Evolutionary conservation across 2,888 invertebrate genomes (phyloP).

Genomic region (Neuroscelio doddi): DNA sequence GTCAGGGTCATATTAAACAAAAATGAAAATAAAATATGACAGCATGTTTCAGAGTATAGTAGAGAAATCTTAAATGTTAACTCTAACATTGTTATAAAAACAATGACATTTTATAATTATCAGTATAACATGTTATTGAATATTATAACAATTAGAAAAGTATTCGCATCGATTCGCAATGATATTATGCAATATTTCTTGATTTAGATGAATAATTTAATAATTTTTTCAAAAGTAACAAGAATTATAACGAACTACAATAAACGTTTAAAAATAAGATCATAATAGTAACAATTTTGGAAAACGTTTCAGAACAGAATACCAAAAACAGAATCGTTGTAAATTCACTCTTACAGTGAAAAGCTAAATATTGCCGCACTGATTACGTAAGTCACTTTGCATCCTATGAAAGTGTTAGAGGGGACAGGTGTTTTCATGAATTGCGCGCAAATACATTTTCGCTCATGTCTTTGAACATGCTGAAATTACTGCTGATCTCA

Average conservation of each 20-base stretch:
- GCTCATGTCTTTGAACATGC: conserved; percentile 21
- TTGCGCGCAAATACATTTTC: conserved; percentile 33
- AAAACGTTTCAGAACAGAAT: background rate
- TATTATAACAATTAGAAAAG: background rate
- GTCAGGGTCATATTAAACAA: conserved; percentile 41
- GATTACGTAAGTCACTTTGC: conserved; percentile 62
- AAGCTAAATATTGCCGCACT: conserved; percentile 65
- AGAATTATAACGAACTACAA: no score
- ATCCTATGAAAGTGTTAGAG: conserved; percentile 52
- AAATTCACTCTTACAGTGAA: conserved; percentile 50
- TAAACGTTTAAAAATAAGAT: no score
- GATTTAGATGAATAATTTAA: no score
- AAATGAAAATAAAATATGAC: conserved; percentile 14
- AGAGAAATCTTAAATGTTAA: no score
- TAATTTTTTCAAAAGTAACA: no score
- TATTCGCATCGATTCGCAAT: background rate
- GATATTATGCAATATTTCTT: no score
- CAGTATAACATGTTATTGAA: no score
- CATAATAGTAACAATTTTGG: no score
- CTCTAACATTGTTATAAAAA: no score
- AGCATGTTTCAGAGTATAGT: no score
- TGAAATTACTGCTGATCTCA: conserved; percentile 19
- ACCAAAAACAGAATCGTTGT: conserved; percentile 27
- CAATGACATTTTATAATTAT: no score
- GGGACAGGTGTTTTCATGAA: conserved; percentile 53